Base-by-base conservation (phyloP, 30 jellyfish, hydroid and myxozoan species). In the Turritopsis dohrnii region DNA sequence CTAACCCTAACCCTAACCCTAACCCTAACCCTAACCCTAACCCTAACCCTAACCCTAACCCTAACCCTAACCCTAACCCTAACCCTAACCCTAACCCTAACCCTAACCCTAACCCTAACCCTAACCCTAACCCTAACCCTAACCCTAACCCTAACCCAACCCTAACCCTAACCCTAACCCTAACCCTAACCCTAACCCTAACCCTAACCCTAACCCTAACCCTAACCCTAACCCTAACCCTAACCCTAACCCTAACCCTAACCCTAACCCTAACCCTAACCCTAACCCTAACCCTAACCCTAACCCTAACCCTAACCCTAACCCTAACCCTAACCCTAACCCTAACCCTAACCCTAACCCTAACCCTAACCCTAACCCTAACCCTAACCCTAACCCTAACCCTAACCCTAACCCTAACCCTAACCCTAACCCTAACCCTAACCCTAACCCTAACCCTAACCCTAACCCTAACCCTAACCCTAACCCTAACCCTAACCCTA, bases 121-220 rank as follows among this genome's bases (percentile, higher is more conserved):
- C 72, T n/a, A 16, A 54, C 18, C 72, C 72, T n/a, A 16, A 54
- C 18, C 72, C 72, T n/a, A 16, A 54, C 18, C 72, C 72, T n/a
- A 16, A 54, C 18, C 72, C 72, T n/a, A 16, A 54, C 18, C n/a
- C n/a, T n/a, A n/a, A n/a, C n/a, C n/a, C n/a, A n/a, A n/a, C n/a
- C n/a, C n/a, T n/a, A n/a, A n/a, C 72, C 72, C 72, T 54, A 54
- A 54, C 72, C 72, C 72, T 54, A 54, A 54, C 72, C 72, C 72
- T 54, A 54, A 54, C 72, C 72, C 72, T 54, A 54, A 54, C 72
- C 72, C 72, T 54, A 54, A 54, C 72, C 72, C 72, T 54, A 54
- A 54, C 72, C 72, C n/a, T 16, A 54, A 18, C 72, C 72, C n/a
- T 16, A 54, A 18, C 72, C 72, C n/a, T 16, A 54, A 18, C 72